Percentiles rank a stretch among this genome's conserved stretches.
Conservation (phyloP, 2,797 vertebrate species). For the Sardinella longiceps region DNA sequence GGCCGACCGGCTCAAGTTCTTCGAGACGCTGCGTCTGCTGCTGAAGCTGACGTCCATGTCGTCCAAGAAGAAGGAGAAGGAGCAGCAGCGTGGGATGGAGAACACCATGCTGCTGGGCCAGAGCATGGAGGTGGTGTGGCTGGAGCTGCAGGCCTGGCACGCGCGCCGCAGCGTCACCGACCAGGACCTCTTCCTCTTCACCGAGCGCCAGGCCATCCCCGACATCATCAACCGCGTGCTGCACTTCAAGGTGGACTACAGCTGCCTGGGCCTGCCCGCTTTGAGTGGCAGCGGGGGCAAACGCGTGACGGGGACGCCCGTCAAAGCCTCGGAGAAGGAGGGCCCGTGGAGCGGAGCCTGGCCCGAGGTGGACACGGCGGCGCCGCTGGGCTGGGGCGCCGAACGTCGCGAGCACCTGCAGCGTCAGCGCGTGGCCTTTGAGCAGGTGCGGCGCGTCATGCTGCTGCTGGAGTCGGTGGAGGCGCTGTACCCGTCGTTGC, state of each 20-base stretch:
- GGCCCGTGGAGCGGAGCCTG: slow-evolving; percentile 31
- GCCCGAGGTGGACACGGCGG: slow-evolving; percentile 65
- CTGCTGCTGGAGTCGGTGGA: slow-evolving; percentile 95
- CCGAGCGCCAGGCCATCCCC: slow-evolving; percentile 94
- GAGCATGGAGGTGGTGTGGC: slow-evolving; percentile 97
- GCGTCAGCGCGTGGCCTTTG: slow-evolving; percentile 90
- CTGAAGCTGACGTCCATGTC: slow-evolving; percentile 99
- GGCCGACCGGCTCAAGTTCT: slow-evolving; percentile 96
- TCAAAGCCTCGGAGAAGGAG: slow-evolving; percentile 68
- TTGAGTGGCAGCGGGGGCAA: slow-evolving; percentile 32
- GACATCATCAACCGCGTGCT: slow-evolving; percentile 96
- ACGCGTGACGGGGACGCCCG: slow-evolving; percentile 48
- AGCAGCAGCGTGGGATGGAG: slow-evolving; percentile 89
- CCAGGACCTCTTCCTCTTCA: slow-evolving; percentile 94
- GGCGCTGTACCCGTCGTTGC: slow-evolving; percentile 95
- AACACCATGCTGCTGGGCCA: slow-evolving; percentile 90
- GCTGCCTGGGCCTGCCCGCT: slow-evolving; percentile 72
- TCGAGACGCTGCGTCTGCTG: slow-evolving; percentile 94
- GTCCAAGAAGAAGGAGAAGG: slow-evolving; percentile 98
- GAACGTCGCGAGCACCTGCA: slow-evolving; percentile 89
- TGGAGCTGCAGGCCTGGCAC: slow-evolving; percentile 98
- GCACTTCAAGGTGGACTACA: slow-evolving; percentile 95
- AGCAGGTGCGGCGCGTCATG: slow-evolving; percentile 97
- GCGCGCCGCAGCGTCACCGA: slow-evolving; percentile 90
- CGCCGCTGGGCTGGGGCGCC: slow-evolving; percentile 72